Evolutionary conservation across 2,797 vertebrate genomes (phyloP), one percentile per base, ranked within the genome.

Genomic region (Sebastes aleutianus): DNA sequence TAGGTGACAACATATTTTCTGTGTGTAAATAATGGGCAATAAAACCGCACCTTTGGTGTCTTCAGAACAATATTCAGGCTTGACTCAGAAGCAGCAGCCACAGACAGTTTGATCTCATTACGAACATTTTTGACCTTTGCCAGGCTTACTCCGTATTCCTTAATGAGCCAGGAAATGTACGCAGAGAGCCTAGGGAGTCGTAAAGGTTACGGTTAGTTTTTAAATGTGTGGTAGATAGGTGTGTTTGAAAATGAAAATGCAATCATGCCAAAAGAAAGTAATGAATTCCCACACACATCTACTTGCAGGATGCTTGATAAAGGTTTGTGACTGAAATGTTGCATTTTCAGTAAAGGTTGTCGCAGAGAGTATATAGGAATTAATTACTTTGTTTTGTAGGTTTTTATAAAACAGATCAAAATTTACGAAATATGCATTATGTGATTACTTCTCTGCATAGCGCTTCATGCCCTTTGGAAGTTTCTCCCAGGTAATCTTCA

Each of bases 401-500:
- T 29, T 75, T 43, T 62, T 31, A 9, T 26, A 24, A 69, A 32
- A 26, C 9, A 32, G 27, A 62, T 11, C 12, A 13, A 50, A 22
- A 66, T n/a, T 3, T 27, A 57, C 39, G 1, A 78, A 53, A 62
- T 53, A 11, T 22, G 11, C 3, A 26, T 63, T 24, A 14, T 57
- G 57, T 24, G 27, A 27, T 89, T 96, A 98, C 97, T 80, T 68
- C 68, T 92, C 83, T 65, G 86, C 89, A 2, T 89, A 57, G 54
- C 18, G 79, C 71, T 69, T 94, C 70, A 95, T 18, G 47, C 31
- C 63, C 4, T 58, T 62, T 70, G 97, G 96, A 78, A 97, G 83
- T 89, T 91, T 96, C 2, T 91, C 85, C 96, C 96, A 97, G 62
- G 89, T 70, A 29, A 96, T 0, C 74, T 96, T 96, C 75, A 97